A percentile compares a stretch with the other conserved stretches of the same genome.
Evolutionary conservation across 2,888 invertebrate genomes (phyloP).

Genomic region (Calameuta filiformis): DNA sequence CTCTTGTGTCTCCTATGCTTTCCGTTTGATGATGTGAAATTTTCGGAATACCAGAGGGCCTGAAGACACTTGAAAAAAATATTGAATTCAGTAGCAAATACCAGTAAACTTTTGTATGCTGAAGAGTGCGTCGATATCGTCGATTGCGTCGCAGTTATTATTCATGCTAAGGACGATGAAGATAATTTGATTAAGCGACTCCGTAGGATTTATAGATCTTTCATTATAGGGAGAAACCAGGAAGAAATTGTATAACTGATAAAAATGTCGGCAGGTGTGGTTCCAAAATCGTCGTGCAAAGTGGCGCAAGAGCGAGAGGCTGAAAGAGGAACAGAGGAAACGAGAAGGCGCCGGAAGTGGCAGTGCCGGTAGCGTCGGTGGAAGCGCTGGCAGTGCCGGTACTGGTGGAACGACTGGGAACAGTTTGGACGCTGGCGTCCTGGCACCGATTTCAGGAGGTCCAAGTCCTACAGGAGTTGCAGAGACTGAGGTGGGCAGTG

Average conservation of each 20-base stretch:
- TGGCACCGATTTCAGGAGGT: constrained; percentile 50
- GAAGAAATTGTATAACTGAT: not conserved
- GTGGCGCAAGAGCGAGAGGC: constrained; percentile 91
- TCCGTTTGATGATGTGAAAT: too few relatives aligned
- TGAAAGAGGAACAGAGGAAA: constrained; percentile 91
- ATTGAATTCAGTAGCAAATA: not conserved
- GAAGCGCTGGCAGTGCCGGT: constrained; percentile 36
- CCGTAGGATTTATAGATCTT: not conserved
- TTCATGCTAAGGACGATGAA: too few relatives aligned
- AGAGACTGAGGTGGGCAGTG: constrained; percentile 39
- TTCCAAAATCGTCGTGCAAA: constrained; percentile 93
- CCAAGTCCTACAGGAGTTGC: constrained; percentile 49
- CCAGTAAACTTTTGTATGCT: not conserved
- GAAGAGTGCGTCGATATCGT: not conserved
- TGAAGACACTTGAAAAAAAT: not conserved
- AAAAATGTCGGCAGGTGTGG: constrained; percentile 78
- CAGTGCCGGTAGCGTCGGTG: constrained; percentile 67
- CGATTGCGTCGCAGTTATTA: too few relatives aligned
- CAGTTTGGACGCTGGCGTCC: not conserved
- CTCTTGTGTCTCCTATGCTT: too few relatives aligned
- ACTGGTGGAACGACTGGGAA: constrained; percentile 35
- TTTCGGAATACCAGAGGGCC: too few relatives aligned
- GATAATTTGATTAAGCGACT: too few relatives aligned
- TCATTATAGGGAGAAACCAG: not conserved
- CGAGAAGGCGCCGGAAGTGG: constrained; percentile 77